These are phyloP conservation scores for Erpetoichthys calabaricus DNA, from an alignment of 2,797 vertebrate genomes.

Conservation along the genomic window DNA sequence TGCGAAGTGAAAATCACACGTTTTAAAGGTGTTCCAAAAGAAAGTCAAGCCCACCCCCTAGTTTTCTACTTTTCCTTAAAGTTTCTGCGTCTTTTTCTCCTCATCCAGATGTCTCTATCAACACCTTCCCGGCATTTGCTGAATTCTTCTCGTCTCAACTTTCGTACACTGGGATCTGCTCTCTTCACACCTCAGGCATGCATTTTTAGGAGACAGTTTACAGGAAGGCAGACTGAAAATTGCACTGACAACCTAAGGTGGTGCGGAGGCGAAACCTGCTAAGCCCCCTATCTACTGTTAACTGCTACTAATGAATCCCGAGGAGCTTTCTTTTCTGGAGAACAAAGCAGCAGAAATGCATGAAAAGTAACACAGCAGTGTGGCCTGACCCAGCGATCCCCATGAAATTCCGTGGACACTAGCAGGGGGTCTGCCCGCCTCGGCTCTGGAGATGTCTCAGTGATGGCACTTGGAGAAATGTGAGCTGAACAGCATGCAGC, in stretches of 20 bases:
- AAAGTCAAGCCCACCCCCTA: not conserved
- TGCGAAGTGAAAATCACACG: too few species aligned
- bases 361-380: too few species aligned
- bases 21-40: too few species aligned
- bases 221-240: conserved; percentile 31
- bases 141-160: conserved; percentile 33
- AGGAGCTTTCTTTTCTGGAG: conserved; percentile 4
- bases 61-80: not conserved
- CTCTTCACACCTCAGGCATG: conserved; percentile 36
- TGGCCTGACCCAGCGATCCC: too few species aligned
- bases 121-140: conserved; percentile 46
- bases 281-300: not conserved
- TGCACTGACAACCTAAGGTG: conserved; percentile 45
- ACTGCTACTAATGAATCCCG: conserved; percentile 1
- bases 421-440: too few species aligned
- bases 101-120: conserved; percentile 65
- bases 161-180: conserved; percentile 14
- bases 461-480: too few species aligned
- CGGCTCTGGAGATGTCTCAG: too few species aligned
- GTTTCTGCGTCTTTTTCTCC: conserved; percentile 34
- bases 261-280: conserved; percentile 31
- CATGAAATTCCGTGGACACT: too few species aligned
- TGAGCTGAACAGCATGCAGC: too few species aligned
- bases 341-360: conserved; percentile 19
- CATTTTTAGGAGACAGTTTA: conserved; percentile 45